Conservation (phyloP, 2,113 vertebrate species). For the Aldabrachelys gigantea region DNA sequence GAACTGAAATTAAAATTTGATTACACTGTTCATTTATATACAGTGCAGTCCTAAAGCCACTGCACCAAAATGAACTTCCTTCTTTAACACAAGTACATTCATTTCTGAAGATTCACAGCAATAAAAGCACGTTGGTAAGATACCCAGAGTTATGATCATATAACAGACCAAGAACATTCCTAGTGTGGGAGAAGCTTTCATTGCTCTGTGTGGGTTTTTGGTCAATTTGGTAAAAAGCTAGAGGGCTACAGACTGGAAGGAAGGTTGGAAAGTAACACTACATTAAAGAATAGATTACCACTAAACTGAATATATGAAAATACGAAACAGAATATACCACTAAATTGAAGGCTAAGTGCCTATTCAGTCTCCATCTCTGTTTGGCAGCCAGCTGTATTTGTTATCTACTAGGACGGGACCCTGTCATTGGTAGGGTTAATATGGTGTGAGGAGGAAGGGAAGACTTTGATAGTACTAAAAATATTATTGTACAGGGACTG, state of each 20-base stretch:
- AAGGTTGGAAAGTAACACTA: neutral
- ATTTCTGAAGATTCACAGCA: neutral
- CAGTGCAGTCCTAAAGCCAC: accelerated
- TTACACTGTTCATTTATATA: neutral
- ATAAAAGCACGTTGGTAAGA: neutral
- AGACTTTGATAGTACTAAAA: neutral
- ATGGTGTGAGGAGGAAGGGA: neutral
- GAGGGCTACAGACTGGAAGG: neutral
- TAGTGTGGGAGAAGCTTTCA: neutral
- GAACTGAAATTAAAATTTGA: neutral
- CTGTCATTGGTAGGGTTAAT: neutral
- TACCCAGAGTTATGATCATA: neutral
- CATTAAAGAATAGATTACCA: neutral
- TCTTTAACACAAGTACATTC: neutral
- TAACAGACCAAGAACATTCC: neutral
- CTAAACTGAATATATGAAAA: neutral
- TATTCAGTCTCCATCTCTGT: neutral
- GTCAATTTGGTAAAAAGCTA: neutral
- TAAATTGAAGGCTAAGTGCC: neutral
- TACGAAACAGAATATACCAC: neutral
- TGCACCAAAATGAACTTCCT: neutral
- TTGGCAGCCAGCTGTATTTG: neutral
- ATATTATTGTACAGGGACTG: neutral
- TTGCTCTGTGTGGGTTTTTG: neutral
- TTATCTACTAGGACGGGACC: neutral